Conservation (phyloP, 2,888 invertebrate species). For the Mantis religiosa region DNA sequence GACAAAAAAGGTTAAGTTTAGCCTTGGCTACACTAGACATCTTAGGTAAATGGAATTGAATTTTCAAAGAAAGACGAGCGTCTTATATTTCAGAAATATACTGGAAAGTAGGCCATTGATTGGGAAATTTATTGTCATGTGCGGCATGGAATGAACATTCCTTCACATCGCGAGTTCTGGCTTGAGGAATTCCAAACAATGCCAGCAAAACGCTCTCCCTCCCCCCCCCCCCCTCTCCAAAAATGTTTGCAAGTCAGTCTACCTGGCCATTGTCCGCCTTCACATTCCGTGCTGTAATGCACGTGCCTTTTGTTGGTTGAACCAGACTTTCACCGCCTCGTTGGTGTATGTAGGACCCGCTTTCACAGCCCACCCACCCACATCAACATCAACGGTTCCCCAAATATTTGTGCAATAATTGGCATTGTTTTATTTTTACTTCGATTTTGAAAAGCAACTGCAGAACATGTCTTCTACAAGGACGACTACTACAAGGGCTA, state of each 20-base stretch:
- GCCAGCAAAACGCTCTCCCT: not conserved
- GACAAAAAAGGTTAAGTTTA: no score
- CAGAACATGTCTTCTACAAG: no score
- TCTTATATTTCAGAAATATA: not conserved
- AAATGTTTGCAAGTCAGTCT: not conserved
- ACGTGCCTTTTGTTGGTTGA: not conserved
- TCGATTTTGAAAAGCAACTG: no score
- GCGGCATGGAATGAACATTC: not conserved
- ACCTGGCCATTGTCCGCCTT: not conserved
- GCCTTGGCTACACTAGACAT: no score
- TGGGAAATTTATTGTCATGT: not conserved
- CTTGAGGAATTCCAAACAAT: not conserved
- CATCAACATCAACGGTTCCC: constrained; percentile 18
- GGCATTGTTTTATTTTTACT: no score
- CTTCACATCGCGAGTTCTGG: not conserved
- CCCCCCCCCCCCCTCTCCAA: not conserved
- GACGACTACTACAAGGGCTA: no score
- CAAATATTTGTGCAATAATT: not conserved
- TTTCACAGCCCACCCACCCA: not conserved
- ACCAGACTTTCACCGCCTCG: not conserved
- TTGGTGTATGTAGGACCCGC: not conserved
- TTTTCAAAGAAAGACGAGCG: no score
- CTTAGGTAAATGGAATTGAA: no score
- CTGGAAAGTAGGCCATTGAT: not conserved
- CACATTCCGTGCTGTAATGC: not conserved